Evolutionary conservation across 2,888 invertebrate genomes (phyloP).

Genomic region (Dicycla oo): DNA sequence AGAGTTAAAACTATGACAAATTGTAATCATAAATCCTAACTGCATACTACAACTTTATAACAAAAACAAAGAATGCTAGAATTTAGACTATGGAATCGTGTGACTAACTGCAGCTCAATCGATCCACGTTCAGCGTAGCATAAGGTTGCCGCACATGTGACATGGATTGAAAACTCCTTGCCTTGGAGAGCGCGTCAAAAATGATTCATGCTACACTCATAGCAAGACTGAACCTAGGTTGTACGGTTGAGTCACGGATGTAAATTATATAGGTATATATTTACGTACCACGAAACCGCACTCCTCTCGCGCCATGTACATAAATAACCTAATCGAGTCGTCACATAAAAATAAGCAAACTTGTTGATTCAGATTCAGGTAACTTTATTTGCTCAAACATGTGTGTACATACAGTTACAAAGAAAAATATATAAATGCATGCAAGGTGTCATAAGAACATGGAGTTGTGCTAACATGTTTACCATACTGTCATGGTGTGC

Average conservation of each 20-base stretch:
- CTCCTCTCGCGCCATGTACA: neutral
- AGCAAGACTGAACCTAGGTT: constrained; percentile 1
- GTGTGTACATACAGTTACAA: no score
- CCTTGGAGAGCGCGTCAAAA: neutral
- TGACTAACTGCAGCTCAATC: constrained; percentile 22
- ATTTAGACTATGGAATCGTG: constrained; percentile 28
- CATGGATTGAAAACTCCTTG: constrained; percentile 23
- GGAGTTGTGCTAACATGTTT: no score
- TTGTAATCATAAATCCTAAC: neutral
- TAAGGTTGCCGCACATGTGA: neutral
- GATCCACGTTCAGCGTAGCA: constrained; percentile 21
- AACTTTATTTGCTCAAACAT: no score
- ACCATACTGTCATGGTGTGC: no score
- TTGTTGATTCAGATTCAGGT: no score
- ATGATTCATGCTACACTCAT: constrained; percentile 40
- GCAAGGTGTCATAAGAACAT: no score
- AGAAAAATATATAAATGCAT: no score
- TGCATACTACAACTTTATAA: neutral
- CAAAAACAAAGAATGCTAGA: constrained; percentile 4
- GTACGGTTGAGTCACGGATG: constrained; percentile 39
- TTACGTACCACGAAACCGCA: neutral
- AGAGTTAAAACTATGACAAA: neutral
- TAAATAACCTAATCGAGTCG: neutral
- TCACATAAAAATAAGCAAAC: neutral
- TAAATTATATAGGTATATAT: no score